Conservation (phyloP, 2,113 vertebrate genomes). For the Sinocyclocheilus anophthalmus region DNA sequence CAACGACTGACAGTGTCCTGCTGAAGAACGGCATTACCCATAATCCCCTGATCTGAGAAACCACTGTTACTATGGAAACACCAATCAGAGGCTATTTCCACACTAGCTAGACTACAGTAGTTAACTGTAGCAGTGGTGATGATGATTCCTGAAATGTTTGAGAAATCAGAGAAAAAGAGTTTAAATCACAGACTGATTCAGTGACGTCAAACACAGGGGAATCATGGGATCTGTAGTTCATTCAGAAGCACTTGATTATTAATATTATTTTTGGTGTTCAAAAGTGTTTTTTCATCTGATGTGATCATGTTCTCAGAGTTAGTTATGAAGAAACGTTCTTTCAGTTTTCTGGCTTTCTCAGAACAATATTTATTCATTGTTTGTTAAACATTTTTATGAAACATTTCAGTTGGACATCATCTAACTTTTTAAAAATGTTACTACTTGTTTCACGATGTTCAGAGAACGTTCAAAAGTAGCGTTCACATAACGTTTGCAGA, state of each 20-base stretch:
- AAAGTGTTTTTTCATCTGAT: no score
- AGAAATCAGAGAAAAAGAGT: background rate
- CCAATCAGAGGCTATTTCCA: background rate
- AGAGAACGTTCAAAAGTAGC: background rate
- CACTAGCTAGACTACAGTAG: background rate
- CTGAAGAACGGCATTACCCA: background rate
- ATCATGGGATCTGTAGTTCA: constrained; percentile 1
- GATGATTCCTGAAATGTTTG: background rate
- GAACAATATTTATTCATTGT: no score
- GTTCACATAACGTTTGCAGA: background rate
- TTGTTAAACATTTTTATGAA: no score
- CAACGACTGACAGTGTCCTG: background rate
- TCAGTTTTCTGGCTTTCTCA: no score
- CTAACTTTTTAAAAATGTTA: no score
- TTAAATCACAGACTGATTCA: no score
- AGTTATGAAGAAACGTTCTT: no score
- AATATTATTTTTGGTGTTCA: background rate
- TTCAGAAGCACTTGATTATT: background rate
- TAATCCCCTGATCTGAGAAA: background rate
- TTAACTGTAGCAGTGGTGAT: background rate
- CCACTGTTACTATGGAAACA: background rate
- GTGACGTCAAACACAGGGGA: background rate
- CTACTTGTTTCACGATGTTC: no score
- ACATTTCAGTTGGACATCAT: no score
- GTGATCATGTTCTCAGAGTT: no score